A percentile compares a stretch with the other conserved stretches of the same genome.
phyloP scores from a whole-genome alignment of 2,113 vertebrate genomes.

The Gulo gulo region DNA sequence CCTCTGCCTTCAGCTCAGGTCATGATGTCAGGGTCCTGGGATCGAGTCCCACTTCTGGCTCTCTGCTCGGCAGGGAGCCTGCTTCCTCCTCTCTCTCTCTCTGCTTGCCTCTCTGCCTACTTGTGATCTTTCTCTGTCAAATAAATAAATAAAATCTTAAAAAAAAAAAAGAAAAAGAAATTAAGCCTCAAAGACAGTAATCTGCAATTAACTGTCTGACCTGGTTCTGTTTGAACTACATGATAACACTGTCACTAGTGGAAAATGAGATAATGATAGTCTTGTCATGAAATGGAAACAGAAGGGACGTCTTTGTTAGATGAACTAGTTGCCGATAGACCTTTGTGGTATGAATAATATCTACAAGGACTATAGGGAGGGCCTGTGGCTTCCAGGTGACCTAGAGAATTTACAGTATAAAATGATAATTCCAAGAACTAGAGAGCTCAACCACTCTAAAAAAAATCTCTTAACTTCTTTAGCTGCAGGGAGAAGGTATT shows the following conservation, averaged over 20 bases:
- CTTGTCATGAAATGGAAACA: neutral
- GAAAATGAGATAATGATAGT: neutral
- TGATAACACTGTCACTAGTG: neutral
- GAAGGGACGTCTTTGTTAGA: neutral
- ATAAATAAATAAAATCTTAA: no score
- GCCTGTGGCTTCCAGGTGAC: neutral
- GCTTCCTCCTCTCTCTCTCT: no score
- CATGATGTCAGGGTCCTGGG: no score
- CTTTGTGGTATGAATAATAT: neutral
- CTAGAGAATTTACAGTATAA: neutral
- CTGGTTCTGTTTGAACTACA: neutral
- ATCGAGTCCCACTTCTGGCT: no score
- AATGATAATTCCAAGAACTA: neutral
- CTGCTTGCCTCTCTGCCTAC: no score
- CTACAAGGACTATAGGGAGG: neutral
- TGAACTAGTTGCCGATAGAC: neutral
- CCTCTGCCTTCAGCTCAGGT: no score
- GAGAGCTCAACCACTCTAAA: neutral
- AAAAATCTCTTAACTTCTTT: neutral
- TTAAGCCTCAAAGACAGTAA: neutral
- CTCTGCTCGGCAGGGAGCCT: no score
- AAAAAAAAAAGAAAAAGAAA: neutral
- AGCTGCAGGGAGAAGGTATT: neutral
- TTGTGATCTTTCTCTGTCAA: no score
- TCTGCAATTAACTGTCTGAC: neutral